phyloP scores from a whole-genome alignment of 2,888 invertebrate genomes.

The Ophion ellenae region DNA sequence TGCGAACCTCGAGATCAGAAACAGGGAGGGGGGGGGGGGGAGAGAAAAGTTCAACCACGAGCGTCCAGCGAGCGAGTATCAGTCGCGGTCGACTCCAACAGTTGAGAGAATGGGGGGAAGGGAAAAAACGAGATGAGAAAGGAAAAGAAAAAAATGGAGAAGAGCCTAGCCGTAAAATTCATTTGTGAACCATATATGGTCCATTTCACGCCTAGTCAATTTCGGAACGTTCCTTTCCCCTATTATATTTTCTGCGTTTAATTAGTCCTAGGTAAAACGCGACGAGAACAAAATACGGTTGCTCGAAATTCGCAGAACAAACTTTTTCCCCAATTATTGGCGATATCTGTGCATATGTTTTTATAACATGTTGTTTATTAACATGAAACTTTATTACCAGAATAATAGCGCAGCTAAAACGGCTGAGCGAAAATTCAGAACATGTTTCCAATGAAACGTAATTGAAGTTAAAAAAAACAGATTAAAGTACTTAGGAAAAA shows the following conservation, averaged over 20 bases:
- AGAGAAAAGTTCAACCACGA: constrained; percentile 51
- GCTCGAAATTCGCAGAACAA: too few species aligned
- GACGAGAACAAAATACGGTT: neutral
- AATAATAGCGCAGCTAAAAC: too few species aligned
- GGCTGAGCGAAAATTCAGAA: too few species aligned
- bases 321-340: too few species aligned
- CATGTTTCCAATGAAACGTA: too few species aligned
- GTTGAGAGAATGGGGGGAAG: constrained; percentile 37
- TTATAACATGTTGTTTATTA: too few species aligned
- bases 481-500: too few species aligned
- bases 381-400: too few species aligned
- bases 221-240: neutral
- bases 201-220: constrained; percentile 26
- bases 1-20: constrained; percentile 49
- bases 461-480: too few species aligned
- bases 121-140: constrained; percentile 25
- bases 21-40: neutral
- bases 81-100: constrained; percentile 44
- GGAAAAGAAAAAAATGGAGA: constrained; percentile 13
- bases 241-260: neutral
- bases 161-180: constrained; percentile 41
- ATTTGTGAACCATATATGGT: constrained; percentile 34
- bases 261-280: neutral
- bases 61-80: constrained; percentile 43
- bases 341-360: too few species aligned